Evolutionary conservation across 2,888 invertebrate species (phyloP).

Genomic region (Oligia fasciuncula): DNA sequence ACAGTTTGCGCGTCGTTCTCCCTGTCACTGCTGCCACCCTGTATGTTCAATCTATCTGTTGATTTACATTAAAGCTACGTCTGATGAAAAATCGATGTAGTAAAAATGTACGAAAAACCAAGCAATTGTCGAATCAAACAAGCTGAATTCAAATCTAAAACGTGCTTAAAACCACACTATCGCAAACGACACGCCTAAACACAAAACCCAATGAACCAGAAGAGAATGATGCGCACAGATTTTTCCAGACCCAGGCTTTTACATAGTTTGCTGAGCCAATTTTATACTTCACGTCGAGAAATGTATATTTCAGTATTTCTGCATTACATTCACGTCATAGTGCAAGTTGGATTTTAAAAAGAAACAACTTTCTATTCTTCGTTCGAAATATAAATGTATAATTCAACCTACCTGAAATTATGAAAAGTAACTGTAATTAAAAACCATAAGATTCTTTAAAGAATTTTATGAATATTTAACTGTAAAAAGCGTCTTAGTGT

Average conservation of each 20-base stretch:
- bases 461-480: background rate
- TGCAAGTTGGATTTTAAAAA: conserved; percentile 9
- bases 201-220: conserved; percentile 74
- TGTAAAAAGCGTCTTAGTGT: background rate
- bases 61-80: background rate
- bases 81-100: background rate
- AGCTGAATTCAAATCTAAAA: conserved; percentile 53
- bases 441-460: background rate
- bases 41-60: background rate
- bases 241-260: conserved; percentile 66
- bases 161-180: conserved; percentile 66
- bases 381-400: background rate
- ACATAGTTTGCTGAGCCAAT: conserved; percentile 64
- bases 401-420: too few species aligned
- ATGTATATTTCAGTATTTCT: conserved; percentile 46
- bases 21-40: background rate
- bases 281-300: conserved; percentile 54
- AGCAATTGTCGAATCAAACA: conserved; percentile 18
- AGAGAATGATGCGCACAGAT: conserved; percentile 74
- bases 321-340: conserved; percentile 35
- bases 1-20: background rate
- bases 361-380: background rate
- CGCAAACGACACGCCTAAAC: conserved; percentile 73
- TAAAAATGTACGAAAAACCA: background rate
- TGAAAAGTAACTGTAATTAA: background rate